Percentiles rank a stretch among this genome's conserved stretches.
Evolutionary conservation across 1,140 invertebrate species (phyloP).

Genomic region (Zaprionus lachaisei): DNA sequence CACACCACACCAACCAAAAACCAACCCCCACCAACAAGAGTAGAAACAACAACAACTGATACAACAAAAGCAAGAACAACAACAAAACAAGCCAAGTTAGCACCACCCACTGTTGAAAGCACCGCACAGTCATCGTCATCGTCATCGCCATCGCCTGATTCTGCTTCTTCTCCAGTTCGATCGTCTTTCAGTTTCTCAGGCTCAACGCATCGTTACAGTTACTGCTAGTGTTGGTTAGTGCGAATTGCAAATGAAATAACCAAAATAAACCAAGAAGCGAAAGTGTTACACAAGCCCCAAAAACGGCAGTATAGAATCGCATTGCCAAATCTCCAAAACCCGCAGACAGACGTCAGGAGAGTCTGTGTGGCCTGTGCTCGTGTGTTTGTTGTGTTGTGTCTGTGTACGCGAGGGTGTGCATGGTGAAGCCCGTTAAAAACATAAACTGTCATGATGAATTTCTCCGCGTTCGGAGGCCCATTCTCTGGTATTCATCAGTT

Average conservation of each 20-base stretch:
- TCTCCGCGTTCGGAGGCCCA: slow-evolving; percentile 84
- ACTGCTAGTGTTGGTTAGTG: slow-evolving; percentile 51
- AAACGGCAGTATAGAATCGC: slow-evolving; percentile 27
- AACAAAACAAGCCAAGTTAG: slow-evolving; percentile 42
- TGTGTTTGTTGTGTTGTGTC: slow-evolving; percentile 11
- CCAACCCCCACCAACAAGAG: slow-evolving; percentile 75
- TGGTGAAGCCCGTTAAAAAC: slow-evolving; percentile 37
- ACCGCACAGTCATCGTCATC: slow-evolving; percentile 49
- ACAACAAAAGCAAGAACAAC: slow-evolving; percentile 45
- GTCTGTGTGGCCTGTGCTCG: slow-evolving; percentile 23
- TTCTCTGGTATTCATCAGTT: slow-evolving; percentile 84
- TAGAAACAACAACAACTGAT: slow-evolving; percentile 57
- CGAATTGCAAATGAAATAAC: slow-evolving; percentile 36
- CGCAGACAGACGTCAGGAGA: slow-evolving; percentile 13
- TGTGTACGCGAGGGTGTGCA: slow-evolving; percentile 22
- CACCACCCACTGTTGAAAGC: slow-evolving; percentile 72
- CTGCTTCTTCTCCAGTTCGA: slow-evolving; percentile 44
- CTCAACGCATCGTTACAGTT: slow-evolving; percentile 35
- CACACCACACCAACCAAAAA: slow-evolving; percentile 69
- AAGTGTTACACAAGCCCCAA: slow-evolving; percentile 60
- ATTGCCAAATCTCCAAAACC: slow-evolving; percentile 15
- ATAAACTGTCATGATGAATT: slow-evolving; percentile 83
- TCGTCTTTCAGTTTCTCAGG: slow-evolving; percentile 42
- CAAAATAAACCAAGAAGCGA: slow-evolving; percentile 47
- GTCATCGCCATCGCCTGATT: slow-evolving; percentile 55